These are phyloP conservation scores for Coreius guichenoti DNA, from an alignment of 2,797 vertebrate species.

Conservation along the genomic window DNA sequence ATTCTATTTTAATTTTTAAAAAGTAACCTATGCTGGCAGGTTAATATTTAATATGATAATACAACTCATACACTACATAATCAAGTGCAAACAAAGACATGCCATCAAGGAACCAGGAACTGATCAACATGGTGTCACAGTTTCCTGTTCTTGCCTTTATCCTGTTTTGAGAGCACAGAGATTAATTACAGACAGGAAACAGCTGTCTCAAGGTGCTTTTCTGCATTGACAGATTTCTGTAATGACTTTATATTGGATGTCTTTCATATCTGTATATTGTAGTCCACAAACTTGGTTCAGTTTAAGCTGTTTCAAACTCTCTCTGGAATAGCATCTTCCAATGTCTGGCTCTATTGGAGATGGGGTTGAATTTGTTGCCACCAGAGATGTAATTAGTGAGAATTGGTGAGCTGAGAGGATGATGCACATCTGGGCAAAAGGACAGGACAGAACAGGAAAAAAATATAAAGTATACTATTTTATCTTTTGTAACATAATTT, in stretches of 20 bases:
- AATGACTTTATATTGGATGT: constrained; percentile 6
- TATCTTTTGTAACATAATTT: not conserved
- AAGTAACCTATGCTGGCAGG: not conserved
- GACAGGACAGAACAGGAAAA: not conserved
- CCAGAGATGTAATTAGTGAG: constrained; percentile 6
- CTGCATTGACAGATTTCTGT: constrained; percentile 29
- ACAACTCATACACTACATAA: not conserved
- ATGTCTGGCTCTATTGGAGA: not conserved
- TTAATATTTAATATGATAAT: not conserved
- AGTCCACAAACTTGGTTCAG: not conserved
- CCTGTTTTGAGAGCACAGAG: constrained; percentile 31
- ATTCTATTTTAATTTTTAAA: not conserved
- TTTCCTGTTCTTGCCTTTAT: constrained; percentile 32
- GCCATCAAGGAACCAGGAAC: not conserved
- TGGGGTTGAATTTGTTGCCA: constrained; percentile 1
- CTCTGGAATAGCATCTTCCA: constrained; percentile 16
- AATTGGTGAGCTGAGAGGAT: not conserved
- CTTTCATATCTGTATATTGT: not conserved
- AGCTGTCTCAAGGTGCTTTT: constrained; percentile 26
- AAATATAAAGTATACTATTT: constrained; percentile 5
- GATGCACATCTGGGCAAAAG: constrained; percentile 24
- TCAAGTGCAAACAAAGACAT: constrained; percentile 4
- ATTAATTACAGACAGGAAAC: constrained; percentile 39
- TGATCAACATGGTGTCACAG: not conserved
- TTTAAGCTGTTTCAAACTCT: not conserved